Conservation (phyloP, 1,140 invertebrate genomes). For the Pentalonia nigronervosa region DNA sequence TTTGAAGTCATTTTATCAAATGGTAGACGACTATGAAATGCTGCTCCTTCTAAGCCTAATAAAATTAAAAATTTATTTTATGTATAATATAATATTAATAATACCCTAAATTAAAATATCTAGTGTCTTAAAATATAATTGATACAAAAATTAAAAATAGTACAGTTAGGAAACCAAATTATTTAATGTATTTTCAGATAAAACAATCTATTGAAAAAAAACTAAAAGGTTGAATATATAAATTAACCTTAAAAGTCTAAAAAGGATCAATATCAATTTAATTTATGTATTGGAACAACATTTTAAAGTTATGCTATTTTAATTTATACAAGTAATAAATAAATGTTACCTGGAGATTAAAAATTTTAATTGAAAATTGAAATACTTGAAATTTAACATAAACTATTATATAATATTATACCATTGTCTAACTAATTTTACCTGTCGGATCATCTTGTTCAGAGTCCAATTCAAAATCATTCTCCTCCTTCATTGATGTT, state of each 20-base stretch:
- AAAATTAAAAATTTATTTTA: neutral
- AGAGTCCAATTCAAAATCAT: slow-evolving; percentile 64
- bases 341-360: neutral
- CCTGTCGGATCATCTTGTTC: slow-evolving; percentile 69
- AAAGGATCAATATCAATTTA: neutral
- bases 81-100: neutral
- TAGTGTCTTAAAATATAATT: neutral
- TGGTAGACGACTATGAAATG: slow-evolving; percentile 91
- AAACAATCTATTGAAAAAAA: neutral
- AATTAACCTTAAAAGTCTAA: neutral
- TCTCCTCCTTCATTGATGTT: slow-evolving; percentile 61
- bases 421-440: slow-evolving; percentile 58
- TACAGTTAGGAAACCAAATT: neutral
- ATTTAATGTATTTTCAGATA: neutral
- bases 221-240: neutral
- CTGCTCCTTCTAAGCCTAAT: slow-evolving; percentile 84
- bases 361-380: neutral
- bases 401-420: neutral
- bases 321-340: neutral
- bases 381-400: neutral
- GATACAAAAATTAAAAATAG: neutral
- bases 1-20: slow-evolving; percentile 94
- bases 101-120: neutral
- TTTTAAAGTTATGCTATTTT: neutral
- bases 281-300: neutral